phyloP scores from a whole-genome alignment of 30 jellyfish, hydroid and myxozoan species.

The Phacellophora camtschatica region DNA sequence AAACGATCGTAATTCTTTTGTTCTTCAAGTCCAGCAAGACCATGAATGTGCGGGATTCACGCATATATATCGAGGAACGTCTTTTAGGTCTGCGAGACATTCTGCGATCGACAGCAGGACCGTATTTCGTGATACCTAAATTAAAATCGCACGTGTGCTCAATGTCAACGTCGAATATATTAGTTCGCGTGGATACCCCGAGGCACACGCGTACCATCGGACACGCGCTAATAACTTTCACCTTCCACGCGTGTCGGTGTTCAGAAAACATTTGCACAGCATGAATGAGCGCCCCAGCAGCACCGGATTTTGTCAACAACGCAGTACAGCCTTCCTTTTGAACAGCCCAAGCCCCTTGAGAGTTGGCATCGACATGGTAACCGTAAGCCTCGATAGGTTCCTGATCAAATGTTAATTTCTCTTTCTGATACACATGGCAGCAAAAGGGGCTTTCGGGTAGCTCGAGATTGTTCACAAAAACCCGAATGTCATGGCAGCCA shows the following conservation, averaged over 20 bases:
- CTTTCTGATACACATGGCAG: conserved; percentile 66
- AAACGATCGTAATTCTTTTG: conserved; percentile 52
- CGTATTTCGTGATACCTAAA: conserved; percentile 64
- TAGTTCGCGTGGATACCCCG: conserved; percentile 66
- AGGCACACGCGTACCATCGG: conserved; percentile 71
- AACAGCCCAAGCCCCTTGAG: conserved; percentile 72
- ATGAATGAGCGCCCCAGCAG: conserved; percentile 69
- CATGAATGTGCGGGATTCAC: conserved; percentile 66
- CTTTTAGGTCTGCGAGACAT: conserved; percentile 51
- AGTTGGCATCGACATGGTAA: conserved; percentile 40
- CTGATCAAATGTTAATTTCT: conserved; percentile 54
- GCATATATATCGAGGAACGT: conserved; percentile 59
- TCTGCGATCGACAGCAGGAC: conserved; percentile 51
- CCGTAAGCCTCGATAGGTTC: conserved; percentile 65
- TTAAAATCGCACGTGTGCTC: conserved; percentile 67
- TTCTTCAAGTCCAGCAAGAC: conserved; percentile 54
- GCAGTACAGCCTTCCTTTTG: conserved; percentile 47
- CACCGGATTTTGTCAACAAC: conserved; percentile 57
- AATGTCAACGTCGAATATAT: conserved; percentile 59
- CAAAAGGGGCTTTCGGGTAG: conserved; percentile 73
- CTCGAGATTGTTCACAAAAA: conserved; percentile 57
- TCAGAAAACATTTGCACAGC: conserved; percentile 64
- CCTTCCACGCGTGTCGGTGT: conserved; percentile 67
- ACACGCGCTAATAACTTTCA: conserved; percentile 61
- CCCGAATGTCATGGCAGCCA: conserved; percentile 62